Conservation (phyloP, 2,797 vertebrate genomes). For the Neosilurus hyrtlii region DNA sequence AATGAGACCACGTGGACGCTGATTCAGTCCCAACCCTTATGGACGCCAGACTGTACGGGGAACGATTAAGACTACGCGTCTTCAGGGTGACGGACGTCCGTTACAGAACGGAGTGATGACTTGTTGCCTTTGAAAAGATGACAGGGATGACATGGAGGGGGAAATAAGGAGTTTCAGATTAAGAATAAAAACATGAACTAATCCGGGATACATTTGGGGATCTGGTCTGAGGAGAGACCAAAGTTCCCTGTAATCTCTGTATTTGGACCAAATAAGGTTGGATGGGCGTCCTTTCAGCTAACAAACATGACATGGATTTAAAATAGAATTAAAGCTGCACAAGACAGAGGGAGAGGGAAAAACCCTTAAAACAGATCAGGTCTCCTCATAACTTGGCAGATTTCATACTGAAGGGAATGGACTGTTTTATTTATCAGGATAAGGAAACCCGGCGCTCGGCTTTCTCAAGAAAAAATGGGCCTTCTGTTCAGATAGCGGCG, state of each 20-base stretch:
- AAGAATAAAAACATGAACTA: constrained; percentile 46
- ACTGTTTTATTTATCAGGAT: constrained; percentile 1
- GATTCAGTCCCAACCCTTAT: constrained; percentile 48
- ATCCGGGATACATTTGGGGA: constrained; percentile 36
- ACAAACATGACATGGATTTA: constrained; percentile 30
- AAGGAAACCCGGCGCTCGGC: constrained; percentile 15
- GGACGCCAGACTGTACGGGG: constrained; percentile 46
- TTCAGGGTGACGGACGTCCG: constrained; percentile 19
- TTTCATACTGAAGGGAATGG: constrained; percentile 14
- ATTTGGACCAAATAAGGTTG: constrained; percentile 2
- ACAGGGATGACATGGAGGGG: neutral
- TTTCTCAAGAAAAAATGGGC: constrained; percentile 13
- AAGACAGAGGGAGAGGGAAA: neutral
- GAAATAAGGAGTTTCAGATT: constrained; percentile 12
- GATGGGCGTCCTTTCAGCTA: constrained; percentile 19
- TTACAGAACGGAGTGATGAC: constrained; percentile 1
- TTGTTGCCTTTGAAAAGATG: constrained; percentile 14
- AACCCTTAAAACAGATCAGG: neutral
- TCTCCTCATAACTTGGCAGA: constrained; percentile 31
- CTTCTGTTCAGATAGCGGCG: constrained; percentile 23
- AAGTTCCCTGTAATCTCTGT: constrained; percentile 16
- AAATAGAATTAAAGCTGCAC: constrained; percentile 43
- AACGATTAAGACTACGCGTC: constrained; percentile 31
- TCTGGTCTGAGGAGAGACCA: constrained; percentile 45
- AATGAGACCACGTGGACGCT: constrained; percentile 72